Evolutionary conservation across 2,888 invertebrate species (phyloP).

Genomic region (Tortrix viridana): DNA sequence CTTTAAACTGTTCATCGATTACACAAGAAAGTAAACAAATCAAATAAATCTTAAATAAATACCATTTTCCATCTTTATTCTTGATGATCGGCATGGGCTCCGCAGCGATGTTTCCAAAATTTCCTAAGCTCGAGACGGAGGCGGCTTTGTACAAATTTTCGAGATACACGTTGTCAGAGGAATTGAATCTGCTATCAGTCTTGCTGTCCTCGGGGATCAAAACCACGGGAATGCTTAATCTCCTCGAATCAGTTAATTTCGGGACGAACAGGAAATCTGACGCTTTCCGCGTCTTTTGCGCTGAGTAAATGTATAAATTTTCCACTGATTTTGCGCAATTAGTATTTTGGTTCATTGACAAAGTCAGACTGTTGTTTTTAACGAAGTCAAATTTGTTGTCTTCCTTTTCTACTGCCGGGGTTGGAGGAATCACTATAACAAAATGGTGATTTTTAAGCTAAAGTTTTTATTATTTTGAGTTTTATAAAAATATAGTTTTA

Average conservation of each 20-base stretch:
- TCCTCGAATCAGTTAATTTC: constrained; percentile 65
- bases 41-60: constrained; percentile 36
- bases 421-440: constrained; percentile 76
- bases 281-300: constrained; percentile 54
- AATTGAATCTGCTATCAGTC: constrained; percentile 71
- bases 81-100: constrained; percentile 79
- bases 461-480: background rate
- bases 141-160: constrained; percentile 78
- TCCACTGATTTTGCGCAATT: constrained; percentile 68
- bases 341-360: constrained; percentile 39
- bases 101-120: constrained; percentile 71
- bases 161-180: constrained; percentile 70
- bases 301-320: constrained; percentile 62
- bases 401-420: constrained; percentile 67
- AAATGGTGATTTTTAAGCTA: background rate
- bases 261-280: constrained; percentile 68
- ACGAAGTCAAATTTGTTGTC: constrained; percentile 65
- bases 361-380: constrained; percentile 47
- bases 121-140: constrained; percentile 75
- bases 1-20: background rate
- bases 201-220: constrained; percentile 66
- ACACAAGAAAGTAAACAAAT: background rate
- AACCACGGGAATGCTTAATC: constrained; percentile 75
- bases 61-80: constrained; percentile 81
- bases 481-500: background rate